Evolutionary conservation across 2,888 invertebrate species (phyloP).

Genomic region (Lepidonotus clava): DNA sequence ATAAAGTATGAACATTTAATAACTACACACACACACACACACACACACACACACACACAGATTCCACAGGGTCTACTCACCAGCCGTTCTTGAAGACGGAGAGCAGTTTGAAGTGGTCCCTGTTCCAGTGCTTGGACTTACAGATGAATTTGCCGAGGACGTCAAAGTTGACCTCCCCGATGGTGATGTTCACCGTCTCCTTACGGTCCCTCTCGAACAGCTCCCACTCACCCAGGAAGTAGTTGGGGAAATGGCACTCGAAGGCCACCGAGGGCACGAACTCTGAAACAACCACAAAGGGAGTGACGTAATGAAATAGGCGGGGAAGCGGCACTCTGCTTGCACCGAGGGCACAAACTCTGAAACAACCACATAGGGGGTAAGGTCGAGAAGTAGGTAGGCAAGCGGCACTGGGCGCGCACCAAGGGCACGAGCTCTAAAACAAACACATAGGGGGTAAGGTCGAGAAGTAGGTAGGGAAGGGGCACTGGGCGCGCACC

Average conservation of each 20-base stretch:
- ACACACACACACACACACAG: no score
- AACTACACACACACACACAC: no score
- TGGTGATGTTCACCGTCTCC: slow-evolving; percentile 71
- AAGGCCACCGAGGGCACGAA: slow-evolving; percentile 53
- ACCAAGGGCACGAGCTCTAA: no score
- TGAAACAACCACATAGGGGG: no score
- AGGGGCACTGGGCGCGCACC: slow-evolving; percentile 67
- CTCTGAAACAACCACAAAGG: slow-evolving; percentile 53
- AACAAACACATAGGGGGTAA: no score
- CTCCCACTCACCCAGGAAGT: slow-evolving; percentile 72
- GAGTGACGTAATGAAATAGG: background rate
- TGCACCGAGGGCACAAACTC: no score
- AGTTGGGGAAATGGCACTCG: slow-evolving; percentile 71
- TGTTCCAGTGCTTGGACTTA: slow-evolving; percentile 69
- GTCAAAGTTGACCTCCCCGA: slow-evolving; percentile 69
- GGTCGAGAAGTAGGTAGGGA: slow-evolving; percentile 68
- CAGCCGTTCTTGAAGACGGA: slow-evolving; percentile 76
- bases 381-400: no score
- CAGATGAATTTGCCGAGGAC: slow-evolving; percentile 73
- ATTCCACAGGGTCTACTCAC: slow-evolving; percentile 65
- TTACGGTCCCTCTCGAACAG: slow-evolving; percentile 70
- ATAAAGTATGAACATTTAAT: no score
- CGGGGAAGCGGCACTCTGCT: no score
- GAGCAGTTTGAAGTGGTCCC: slow-evolving; percentile 72
- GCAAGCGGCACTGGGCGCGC: no score